phyloP scores from a whole-genome alignment of 2,797 vertebrate genomes.

The Ceyx erithaca region DNA sequence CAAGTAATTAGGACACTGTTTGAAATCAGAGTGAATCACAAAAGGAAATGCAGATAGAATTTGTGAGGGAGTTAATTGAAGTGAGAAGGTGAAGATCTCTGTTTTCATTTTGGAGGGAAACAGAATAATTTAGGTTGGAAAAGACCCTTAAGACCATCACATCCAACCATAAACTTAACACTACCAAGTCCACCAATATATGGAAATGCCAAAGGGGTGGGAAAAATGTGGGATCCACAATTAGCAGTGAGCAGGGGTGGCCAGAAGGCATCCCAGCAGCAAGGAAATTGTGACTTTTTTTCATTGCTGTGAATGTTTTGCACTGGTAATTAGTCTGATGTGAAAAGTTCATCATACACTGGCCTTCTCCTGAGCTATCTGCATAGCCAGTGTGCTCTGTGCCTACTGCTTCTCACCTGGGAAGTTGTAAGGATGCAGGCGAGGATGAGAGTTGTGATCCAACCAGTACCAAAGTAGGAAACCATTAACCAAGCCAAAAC shows the following conservation, averaged over 20 bases:
- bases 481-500: slow-evolving; percentile 84
- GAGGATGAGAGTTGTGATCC: slow-evolving; percentile 85
- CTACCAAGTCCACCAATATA: background rate
- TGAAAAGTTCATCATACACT: rapidly evolving
- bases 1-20: background rate
- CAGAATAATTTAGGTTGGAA: background rate
- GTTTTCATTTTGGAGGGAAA: background rate
- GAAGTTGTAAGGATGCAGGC: slow-evolving; percentile 82
- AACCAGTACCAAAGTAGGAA: slow-evolving; percentile 86
- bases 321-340: background rate
- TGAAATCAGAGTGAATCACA: background rate
- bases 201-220: background rate
- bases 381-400: background rate
- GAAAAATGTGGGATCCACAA: background rate
- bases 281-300: background rate
- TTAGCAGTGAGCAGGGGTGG: background rate
- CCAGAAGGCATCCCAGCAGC: background rate
- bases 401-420: slow-evolving; percentile 81
- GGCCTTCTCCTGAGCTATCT: background rate
- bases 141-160: background rate
- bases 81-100: background rate
- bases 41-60: background rate
- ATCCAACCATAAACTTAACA: background rate
- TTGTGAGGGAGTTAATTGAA: background rate
- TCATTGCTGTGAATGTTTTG: background rate